Percentiles rank a stretch among this genome's conserved stretches.
These are phyloP conservation scores for Agrochola macilenta DNA, from an alignment of 2,888 invertebrate species.

Conservation along the genomic window DNA sequence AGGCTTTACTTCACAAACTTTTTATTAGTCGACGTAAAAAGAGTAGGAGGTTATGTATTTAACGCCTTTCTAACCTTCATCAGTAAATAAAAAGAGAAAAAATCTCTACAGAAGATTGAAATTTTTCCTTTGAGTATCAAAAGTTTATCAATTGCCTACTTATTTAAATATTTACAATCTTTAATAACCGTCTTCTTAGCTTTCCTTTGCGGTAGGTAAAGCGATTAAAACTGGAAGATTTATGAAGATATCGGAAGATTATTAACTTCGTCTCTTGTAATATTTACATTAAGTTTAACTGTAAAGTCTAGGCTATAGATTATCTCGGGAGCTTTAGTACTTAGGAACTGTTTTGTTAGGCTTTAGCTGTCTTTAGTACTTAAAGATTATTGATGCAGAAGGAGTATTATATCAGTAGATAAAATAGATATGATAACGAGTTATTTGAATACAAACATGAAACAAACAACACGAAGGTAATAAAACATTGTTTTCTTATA, in stretches of 20 bases:
- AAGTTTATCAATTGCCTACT: constrained; percentile 26
- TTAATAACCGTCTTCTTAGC: constrained; percentile 8
- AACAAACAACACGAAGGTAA: not conserved
- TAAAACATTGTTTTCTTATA: not conserved
- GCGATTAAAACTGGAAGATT: constrained; percentile 37
- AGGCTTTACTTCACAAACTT: not conserved
- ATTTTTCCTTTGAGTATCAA: not conserved
- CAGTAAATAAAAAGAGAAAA: constrained; percentile 4
- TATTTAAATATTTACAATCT: constrained; percentile 39
- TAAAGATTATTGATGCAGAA: constrained; percentile 12
- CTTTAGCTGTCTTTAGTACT: constrained; percentile 5
- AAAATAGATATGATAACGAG: constrained; percentile 5
- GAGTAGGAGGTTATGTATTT: not conserved
- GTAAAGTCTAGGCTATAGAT: constrained; percentile 30
- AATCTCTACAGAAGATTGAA: not conserved
- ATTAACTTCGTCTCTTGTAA: constrained; percentile 17
- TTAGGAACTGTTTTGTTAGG: constrained; percentile 14
- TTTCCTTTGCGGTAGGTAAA: constrained; percentile 30
- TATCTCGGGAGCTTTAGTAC: constrained; percentile 33
- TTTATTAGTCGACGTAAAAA: not conserved
- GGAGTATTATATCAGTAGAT: constrained; percentile 2
- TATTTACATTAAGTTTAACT: constrained; percentile 36
- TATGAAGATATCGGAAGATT: constrained; percentile 30
- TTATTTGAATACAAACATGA: not conserved
- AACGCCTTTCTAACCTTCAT: not conserved